Base-by-base conservation (phyloP, 2,113 vertebrate genomes). In the Pseudonaja textilis region DNA sequence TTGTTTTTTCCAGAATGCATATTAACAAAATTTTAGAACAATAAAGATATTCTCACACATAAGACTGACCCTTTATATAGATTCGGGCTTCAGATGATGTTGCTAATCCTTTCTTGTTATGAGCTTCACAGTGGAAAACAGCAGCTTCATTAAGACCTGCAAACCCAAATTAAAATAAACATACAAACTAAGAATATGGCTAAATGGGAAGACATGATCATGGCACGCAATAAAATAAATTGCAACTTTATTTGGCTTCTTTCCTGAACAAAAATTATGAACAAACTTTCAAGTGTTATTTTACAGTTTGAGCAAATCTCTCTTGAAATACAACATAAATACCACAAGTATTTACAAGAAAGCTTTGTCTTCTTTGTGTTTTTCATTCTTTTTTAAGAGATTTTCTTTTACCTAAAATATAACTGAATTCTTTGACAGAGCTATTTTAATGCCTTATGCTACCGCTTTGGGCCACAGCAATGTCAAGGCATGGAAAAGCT, bases 41-140 rank as follows among this genome's bases (percentile, higher is more conserved):
- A 20, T 34, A 39, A 81, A 39, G 1, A 6, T 2, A 6, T 56
- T 50, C 16, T 20, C 0, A 56, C 0, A 0, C 0, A 25, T 11
- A 14, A 4, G 0, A 0, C 96, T 96, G 96, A 99, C 99, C 98
- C 98, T 99, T 99, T 74, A 99, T 97, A 93, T 99, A 98, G 97
- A 99, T 93, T 42, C 97, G 97, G 61, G 98, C 98, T 0, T 98
- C 98, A 92, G 95, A 98, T 94, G 98, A 99, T 0, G 98, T 98
- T 0, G 98, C 97, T 93, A 99, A 96, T 4, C 99, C 99, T 95
- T 98, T 99, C 0, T 86, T 81, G 89, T 99, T 99, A 96, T 98
- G 96, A 45, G 99, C 99, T 95, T 99, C 99, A 18, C 99, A 99
- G 93, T 98, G 99, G 97, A 99, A 99, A 93, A 97, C 96, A 0